These are phyloP conservation scores for Cephalopholis sonnerati DNA, from an alignment of 2,113 vertebrate species.

Conservation along the genomic window DNA sequence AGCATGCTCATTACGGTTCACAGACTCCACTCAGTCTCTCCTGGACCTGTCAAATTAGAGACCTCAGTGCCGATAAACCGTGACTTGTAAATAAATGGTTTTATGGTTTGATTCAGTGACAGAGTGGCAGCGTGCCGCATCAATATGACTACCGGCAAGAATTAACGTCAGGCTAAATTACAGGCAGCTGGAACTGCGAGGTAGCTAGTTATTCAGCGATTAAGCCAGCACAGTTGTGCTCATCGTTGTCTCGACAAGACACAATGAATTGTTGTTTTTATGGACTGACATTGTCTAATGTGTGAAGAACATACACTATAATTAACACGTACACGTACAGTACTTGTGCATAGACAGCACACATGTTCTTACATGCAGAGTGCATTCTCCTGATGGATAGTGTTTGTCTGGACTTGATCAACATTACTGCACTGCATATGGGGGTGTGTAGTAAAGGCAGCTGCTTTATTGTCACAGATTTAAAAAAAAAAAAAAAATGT, in stretches of 20 bases:
- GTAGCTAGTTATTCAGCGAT: constrained; percentile 52
- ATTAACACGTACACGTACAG: neutral
- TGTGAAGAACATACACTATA: neutral
- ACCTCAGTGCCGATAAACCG: constrained; percentile 39
- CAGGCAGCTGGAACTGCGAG: constrained; percentile 37
- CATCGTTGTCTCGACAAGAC: constrained; percentile 3
- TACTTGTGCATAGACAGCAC: neutral
- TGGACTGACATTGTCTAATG: constrained; percentile 8
- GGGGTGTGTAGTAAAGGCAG: neutral
- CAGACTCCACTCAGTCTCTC: constrained; percentile 45
- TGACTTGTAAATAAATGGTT: constrained; percentile 71
- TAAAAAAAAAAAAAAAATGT: too few species aligned
- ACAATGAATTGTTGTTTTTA: constrained; percentile 16
- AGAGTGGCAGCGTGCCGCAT: constrained; percentile 63
- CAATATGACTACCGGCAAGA: constrained; percentile 61
- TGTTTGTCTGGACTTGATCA: neutral
- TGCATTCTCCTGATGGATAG: neutral
- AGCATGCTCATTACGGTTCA: constrained; percentile 43
- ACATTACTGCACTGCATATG: neutral
- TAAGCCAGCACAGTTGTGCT: constrained; percentile 36
- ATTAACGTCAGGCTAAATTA: constrained; percentile 71
- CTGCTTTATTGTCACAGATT: too few species aligned
- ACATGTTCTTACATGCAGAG: neutral
- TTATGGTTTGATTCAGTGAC: constrained; percentile 60
- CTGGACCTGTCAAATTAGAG: constrained; percentile 57